Conservation (phyloP, 2,888 invertebrate species). For the Eupithecia insigniata region DNA sequence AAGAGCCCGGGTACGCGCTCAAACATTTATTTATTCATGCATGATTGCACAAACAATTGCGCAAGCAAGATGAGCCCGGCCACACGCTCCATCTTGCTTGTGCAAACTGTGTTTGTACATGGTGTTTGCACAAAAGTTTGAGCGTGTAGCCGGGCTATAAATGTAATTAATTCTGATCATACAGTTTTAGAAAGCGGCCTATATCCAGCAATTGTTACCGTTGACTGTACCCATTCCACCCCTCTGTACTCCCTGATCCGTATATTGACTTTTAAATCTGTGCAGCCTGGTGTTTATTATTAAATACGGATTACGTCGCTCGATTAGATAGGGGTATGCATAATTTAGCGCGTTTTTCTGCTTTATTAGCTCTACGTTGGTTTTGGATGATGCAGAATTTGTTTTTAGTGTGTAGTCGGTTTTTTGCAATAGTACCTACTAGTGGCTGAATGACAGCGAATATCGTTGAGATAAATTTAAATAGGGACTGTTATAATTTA, state of each 20-base stretch:
- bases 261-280: constrained; percentile 65
- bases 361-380: constrained; percentile 16
- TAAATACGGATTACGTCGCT: constrained; percentile 57
- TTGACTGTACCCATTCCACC: neutral
- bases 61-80: too few relatives aligned
- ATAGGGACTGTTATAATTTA: too few relatives aligned
- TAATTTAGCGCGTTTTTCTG: constrained; percentile 37
- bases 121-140: too few relatives aligned
- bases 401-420: neutral
- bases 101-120: too few relatives aligned
- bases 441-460: neutral
- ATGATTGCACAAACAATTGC: too few relatives aligned
- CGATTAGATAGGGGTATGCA: constrained; percentile 47
- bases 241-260: constrained; percentile 30
- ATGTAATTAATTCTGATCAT: too few relatives aligned
- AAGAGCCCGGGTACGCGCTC: too few relatives aligned
- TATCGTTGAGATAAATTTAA: neutral
- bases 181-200: too few relatives aligned
- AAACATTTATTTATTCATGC: too few relatives aligned
- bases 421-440: neutral
- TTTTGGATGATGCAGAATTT: constrained; percentile 15
- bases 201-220: neutral
- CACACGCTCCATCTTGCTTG: too few relatives aligned
- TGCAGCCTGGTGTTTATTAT: constrained; percentile 57
- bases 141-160: too few relatives aligned